These are phyloP conservation scores for Anomalospiza imberbis DNA, from an alignment of 2,797 vertebrate genomes.

Conservation along the genomic window DNA sequence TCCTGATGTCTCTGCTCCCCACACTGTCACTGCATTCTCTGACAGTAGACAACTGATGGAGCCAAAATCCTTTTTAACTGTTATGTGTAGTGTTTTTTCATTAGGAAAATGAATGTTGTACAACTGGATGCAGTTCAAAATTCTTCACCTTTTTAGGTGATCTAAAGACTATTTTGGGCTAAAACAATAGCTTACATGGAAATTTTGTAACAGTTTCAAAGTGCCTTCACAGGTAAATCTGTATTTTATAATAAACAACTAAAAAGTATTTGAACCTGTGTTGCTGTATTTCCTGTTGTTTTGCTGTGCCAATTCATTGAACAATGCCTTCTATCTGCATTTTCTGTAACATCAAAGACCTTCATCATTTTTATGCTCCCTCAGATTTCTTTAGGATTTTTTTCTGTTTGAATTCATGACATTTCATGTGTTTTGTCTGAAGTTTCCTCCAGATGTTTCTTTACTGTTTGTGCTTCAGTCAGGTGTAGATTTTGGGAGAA, in stretches of 20 bases:
- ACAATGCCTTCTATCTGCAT: neutral
- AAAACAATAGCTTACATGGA: neutral
- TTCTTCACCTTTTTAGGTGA: neutral
- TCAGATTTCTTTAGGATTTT: neutral
- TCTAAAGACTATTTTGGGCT: neutral
- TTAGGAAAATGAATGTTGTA: neutral
- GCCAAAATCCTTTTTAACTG: neutral
- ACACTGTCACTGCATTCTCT: neutral
- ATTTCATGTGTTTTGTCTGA: neutral
- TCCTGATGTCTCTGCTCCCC: rapidly evolving
- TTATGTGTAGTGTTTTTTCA: neutral
- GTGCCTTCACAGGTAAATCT: conserved; percentile 30
- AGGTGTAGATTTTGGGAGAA: neutral
- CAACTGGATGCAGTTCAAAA: neutral
- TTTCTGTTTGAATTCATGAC: neutral
- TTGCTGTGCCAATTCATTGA: neutral
- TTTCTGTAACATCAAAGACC: neutral
- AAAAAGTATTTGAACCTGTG: neutral
- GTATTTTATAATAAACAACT: conserved; percentile 49
- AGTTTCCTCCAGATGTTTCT: neutral
- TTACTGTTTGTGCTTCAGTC: neutral
- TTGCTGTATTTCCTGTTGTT: neutral
- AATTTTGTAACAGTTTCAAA: conserved; percentile 8
- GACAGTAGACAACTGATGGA: neutral
- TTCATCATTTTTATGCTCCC: neutral